Evolutionary conservation across 2,888 invertebrate genomes (phyloP).

Genomic region (Epiblema foenella): DNA sequence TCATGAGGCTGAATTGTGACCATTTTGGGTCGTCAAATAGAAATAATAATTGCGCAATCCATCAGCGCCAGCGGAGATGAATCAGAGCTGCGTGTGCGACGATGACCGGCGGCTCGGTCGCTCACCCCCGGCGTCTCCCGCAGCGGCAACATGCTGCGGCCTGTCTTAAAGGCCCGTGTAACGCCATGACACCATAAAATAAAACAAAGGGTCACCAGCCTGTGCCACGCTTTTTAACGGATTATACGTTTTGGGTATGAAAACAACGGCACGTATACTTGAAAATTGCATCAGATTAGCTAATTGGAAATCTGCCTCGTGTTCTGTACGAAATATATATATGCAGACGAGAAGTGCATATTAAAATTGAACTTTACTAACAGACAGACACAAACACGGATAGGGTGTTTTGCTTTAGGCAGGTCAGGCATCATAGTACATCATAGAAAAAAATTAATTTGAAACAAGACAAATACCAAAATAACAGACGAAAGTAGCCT

Average conservation of each 20-base stretch:
- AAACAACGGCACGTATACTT: background rate
- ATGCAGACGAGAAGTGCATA: background rate
- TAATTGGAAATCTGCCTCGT: background rate
- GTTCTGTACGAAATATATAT: background rate
- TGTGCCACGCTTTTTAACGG: background rate
- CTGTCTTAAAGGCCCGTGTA: slow-evolving; percentile 13
- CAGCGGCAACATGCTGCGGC: slow-evolving; percentile 7
- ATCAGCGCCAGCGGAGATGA: slow-evolving; percentile 47
- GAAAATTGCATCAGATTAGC: background rate
- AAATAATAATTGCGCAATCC: slow-evolving; percentile 40
- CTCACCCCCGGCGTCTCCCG: slow-evolving; percentile 63
- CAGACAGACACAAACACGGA: background rate
- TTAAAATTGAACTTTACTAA: background rate
- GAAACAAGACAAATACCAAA: background rate
- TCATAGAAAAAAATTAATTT: too few relatives aligned
- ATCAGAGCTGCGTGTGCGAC: slow-evolving; percentile 57
- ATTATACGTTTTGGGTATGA: background rate
- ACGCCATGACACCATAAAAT: background rate
- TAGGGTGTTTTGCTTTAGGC: too few relatives aligned
- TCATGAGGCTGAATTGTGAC: background rate
- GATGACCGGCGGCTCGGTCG: slow-evolving; percentile 75
- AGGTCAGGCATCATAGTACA: too few relatives aligned
- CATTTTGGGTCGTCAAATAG: slow-evolving; percentile 11
- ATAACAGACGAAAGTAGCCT: background rate
- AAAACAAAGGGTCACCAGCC: background rate